These are phyloP conservation scores for Diachasma alloeum DNA, from an alignment of 1,140 invertebrate genomes.

Conservation along the genomic window DNA sequence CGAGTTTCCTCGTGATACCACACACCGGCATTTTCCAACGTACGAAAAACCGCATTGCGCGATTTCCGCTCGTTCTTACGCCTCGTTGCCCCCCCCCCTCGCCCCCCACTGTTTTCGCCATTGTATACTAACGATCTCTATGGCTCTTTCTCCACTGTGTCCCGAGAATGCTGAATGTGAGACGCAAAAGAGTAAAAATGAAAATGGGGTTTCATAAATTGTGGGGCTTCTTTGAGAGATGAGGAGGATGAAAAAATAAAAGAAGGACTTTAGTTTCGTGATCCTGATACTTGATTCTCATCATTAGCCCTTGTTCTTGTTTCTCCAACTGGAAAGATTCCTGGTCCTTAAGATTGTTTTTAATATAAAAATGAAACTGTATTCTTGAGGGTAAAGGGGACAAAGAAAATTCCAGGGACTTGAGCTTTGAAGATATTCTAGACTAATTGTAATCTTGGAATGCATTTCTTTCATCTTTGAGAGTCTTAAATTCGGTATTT, in stretches of 20 bases:
- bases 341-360: not conserved
- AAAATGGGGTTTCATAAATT: not conserved
- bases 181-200: not conserved
- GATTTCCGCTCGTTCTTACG: conserved; percentile 26
- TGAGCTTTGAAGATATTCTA: not conserved
- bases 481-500: too few relatives aligned
- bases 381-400: not conserved
- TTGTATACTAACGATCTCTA: not conserved
- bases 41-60: conserved; percentile 27
- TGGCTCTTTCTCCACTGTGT: not conserved
- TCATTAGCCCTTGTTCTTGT: not conserved
- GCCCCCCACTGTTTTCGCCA: not conserved
- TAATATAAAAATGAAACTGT: not conserved
- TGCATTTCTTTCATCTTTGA: too few relatives aligned
- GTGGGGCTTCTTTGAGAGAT: conserved; percentile 1
- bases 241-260: not conserved
- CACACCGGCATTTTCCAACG: not conserved
- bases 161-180: not conserved
- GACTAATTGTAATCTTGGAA: not conserved
- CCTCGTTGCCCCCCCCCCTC: conserved; percentile 13
- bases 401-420: not conserved
- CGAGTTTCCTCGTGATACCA: not conserved
- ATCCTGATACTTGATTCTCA: conserved; percentile 7
- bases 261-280: not conserved
- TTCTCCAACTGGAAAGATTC: not conserved